Base-by-base conservation (phyloP, 2,113 vertebrate species). In the Galemys pyrenaicus region DNA sequence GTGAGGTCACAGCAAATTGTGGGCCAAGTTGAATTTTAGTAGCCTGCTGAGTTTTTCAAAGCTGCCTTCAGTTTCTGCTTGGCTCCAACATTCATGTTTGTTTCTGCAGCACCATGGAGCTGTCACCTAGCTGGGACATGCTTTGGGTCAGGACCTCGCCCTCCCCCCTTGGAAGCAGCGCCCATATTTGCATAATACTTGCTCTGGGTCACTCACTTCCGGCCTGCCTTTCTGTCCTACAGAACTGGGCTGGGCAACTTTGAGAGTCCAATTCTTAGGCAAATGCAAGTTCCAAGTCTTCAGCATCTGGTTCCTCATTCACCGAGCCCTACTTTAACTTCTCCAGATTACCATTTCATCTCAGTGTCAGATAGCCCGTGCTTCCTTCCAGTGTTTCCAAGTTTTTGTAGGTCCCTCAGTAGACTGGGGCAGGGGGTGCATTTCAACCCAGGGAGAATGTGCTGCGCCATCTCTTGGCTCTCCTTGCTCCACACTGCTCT, bases 1-100 rank as follows among this genome's bases (percentile, higher is more conserved):
- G 12, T 97, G 96, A 97, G 93, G 89, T 97, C 95, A 97, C 86
- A 54, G 84, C 0, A 11, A 75, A 79, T 62, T 89, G 86, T 22
- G 20, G 83, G 93, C 94, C 89, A 96, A 89, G 84, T 41, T 41
- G 75, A 87, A 54, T 83, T 93, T 73, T 83, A 71, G 82, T 49
- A 60, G 46, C 91, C 67, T 85, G 83, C 26, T 81, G 73, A 87
- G 70, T 83, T 91, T 92, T 71, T 71, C 37, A 86, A 93, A 91
- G 92, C 83, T 87, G 93, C 60, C 82, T 79, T 73, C 49, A 41
- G 88, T 91, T 81, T 91, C 65, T n/a, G 37, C 20, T 58, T 79
- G 68, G 94, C 77, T 64, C 73, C 0, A 0, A 22, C 80, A 22
- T 58, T 39, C 24, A 1, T 91, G 87, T 96, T 86, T 97, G 89